Evolutionary conservation across 1,140 invertebrate species (phyloP), one percentile per base, ranked within the genome.

Genomic region (Sogatella furcifera): DNA sequence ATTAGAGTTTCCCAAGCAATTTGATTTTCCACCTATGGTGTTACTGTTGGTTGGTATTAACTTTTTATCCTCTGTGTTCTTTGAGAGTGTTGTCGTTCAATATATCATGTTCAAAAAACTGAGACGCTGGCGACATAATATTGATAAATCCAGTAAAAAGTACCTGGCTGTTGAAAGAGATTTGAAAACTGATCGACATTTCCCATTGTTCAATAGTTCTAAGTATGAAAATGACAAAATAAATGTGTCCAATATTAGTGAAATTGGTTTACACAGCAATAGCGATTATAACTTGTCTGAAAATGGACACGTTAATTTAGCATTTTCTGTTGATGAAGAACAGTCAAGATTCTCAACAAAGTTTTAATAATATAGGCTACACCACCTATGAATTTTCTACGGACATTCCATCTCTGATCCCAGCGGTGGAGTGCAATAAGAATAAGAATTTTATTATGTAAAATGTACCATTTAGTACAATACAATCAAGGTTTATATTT

Each of bases 1-100:
- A 69, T 67, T 92, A 0, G 71, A 78, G 56, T 71, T 89, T 68
- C 88, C 89, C 0, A 81, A 83, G 5, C 72, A 76, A 43, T 75
- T 74, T 15, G 70, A 82, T 0, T 86, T 89, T 74, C 78, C 82
- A 10, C 72, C 82, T 15, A 73, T 81, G 14, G 73, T 90, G 9
- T 56, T 90, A 5, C 71, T 72, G 0, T 70, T 89, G 28, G 84
- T 80, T 1, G 62, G 79, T 0, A 68, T 66, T 0, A 82, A 84
- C 66, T 80, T 84, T 63, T 52, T 78, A 0, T 46, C 79, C 5
- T 74, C 81, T 9, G 64, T 80, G n/a, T 61, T 83, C 14, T 71
- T 83, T 0, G 84, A 86, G 60, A 67, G 75, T 31, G 72, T 81
- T 34, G 62, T 84, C 2, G 71, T 84, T 19, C 80, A 84, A 42